Evolutionary conservation across 2,113 vertebrate genomes (phyloP).

Genomic region (Rhegmatorhina hoffmannsi): DNA sequence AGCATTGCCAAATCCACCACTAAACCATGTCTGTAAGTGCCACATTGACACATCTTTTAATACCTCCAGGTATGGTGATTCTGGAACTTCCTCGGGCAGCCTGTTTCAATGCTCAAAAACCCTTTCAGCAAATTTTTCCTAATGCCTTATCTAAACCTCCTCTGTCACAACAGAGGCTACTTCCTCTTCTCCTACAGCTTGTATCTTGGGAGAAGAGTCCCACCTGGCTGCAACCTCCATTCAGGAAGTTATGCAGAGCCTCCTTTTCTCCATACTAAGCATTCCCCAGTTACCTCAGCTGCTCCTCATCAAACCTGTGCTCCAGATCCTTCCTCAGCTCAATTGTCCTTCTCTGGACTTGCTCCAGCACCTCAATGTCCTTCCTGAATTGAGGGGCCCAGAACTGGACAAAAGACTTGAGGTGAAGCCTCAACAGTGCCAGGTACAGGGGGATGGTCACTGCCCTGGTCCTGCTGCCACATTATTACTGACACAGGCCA

Average conservation of each 20-base stretch:
- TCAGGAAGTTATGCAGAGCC: background rate
- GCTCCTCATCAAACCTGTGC: background rate
- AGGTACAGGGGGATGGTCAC: accelerated
- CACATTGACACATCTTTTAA: accelerated
- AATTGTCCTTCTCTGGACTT: accelerated
- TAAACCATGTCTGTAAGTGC: background rate
- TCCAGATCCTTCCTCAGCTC: background rate
- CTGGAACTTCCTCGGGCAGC: background rate
- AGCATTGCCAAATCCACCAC: background rate
- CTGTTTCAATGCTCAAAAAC: accelerated
- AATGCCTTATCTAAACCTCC: background rate
- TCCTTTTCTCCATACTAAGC: background rate
- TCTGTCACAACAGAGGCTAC: background rate
- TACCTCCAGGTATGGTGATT: background rate
- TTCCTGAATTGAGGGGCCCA: background rate
- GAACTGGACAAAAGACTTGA: accelerated
- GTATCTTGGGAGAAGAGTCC: background rate
- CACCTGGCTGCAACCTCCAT: accelerated
- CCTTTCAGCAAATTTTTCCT: background rate
- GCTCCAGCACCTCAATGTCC: background rate
- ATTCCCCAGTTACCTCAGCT: background rate
- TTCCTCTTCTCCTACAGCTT: background rate
- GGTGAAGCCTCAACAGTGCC: accelerated
- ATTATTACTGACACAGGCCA: background rate
- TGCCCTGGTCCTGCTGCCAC: background rate